Conservation (phyloP, 2,113 vertebrate species). For the Hippocampus guttulatus region DNA sequence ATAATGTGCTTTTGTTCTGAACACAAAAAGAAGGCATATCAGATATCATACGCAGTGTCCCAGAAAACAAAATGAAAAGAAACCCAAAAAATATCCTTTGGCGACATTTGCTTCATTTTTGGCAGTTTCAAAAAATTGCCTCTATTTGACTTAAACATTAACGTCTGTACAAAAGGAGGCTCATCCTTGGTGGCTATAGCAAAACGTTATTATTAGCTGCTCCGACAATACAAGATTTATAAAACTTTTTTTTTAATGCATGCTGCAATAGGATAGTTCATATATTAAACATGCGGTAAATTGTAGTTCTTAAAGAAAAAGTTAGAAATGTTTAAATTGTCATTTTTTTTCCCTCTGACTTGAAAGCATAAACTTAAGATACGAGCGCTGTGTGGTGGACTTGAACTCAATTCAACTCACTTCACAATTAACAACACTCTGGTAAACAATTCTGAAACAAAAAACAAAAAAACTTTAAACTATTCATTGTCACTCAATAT, state of each 20-base stretch:
- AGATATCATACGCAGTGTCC: slow-evolving; percentile 4
- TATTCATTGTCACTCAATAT: background rate
- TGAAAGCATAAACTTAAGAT: background rate
- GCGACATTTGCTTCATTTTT: background rate
- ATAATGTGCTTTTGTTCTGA: slow-evolving; percentile 9
- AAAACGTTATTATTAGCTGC: slow-evolving; percentile 14
- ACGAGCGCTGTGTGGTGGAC: background rate
- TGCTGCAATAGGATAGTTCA: background rate
- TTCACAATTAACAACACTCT: background rate
- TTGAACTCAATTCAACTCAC: background rate
- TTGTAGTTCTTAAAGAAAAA: background rate
- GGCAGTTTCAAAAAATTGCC: slow-evolving; percentile 13
- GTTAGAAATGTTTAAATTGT: background rate
- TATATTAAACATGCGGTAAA: background rate
- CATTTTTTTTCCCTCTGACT: slow-evolving; percentile 6
- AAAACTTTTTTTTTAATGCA: background rate
- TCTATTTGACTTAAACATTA: slow-evolving; percentile 26
- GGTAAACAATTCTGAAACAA: background rate
- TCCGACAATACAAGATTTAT: slow-evolving; percentile 5
- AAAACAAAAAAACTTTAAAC: background rate
- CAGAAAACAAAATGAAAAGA: slow-evolving; percentile 3
- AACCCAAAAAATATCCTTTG: slow-evolving; percentile 10
- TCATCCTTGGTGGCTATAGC: slow-evolving; percentile 10
- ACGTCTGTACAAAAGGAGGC: background rate
- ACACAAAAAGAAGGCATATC: background rate